Evolutionary conservation across 2,797 vertebrate genomes (phyloP), one percentile per base, ranked within the genome.

Genomic region (Scyliorhinus canicula): DNA sequence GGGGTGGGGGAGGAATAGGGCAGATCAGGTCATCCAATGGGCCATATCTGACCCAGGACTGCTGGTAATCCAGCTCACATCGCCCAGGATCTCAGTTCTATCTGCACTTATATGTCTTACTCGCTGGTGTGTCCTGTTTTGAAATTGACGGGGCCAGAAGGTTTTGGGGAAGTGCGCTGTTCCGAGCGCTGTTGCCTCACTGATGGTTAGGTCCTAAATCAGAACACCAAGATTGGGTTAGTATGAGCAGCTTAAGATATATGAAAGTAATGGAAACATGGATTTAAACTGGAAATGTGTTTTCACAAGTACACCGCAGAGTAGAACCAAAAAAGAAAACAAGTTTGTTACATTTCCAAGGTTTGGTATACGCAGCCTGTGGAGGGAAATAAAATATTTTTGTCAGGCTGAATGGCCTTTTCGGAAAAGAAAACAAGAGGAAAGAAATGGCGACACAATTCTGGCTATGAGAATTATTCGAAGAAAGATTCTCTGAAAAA

Each of bases 41-140:
- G 77, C 40, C 40, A 44, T 82, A 24, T 47, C 40, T 82, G 40
- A 40, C 19, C 77, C 40, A 40, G 77, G 40, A 21, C 40, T 82
- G 85, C 52, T 57, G 50, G 52, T 55, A 16, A 86, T 31, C 31
- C 85, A 35, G 50, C 24, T 11, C 12, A 16, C 26, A 88, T 31
- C 0, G 31, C 31, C 50, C 85, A 16, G 50, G 85, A 57, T 57
- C 85, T 31, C 31, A 55, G 85, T 88, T 88, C 50, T 88, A 52
- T 35, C 21, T 86, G 84, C 84, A 86, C 84, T 52, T 52, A 52
- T 31, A 28, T 82, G 44, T 82, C 77, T 82, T 82, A 82, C 77
- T 47, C 77, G 77, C n/a, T 82, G 77, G 40, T 82, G 40, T 82
- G 40, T 86, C 84, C 50, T 86, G 50, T 86, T 52, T 86, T 86